Conservation (phyloP, 2,888 invertebrate genomes). For the Sthenelais limicola region DNA sequence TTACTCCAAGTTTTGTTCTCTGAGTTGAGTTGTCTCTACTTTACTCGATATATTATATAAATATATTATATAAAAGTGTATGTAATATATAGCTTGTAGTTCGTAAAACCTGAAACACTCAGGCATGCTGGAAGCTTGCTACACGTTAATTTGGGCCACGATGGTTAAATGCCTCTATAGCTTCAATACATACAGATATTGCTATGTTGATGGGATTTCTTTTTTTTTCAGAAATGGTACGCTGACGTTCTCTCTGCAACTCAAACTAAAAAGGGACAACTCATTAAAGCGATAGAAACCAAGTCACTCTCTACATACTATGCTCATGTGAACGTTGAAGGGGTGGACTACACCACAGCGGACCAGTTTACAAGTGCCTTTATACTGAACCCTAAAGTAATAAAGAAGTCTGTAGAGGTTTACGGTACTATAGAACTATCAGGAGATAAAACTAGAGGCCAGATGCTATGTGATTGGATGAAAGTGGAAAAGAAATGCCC, state of each 20-base stretch:
- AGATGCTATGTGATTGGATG: constrained; percentile 25
- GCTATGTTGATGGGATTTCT: no score
- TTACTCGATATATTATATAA: no score
- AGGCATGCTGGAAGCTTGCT: no score
- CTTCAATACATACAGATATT: no score
- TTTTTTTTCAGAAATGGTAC: constrained; percentile 34
- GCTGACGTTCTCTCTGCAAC: constrained; percentile 22
- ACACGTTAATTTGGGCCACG: no score
- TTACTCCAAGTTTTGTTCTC: no score
- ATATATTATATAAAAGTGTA: no score
- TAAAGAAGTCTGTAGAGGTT: not conserved
- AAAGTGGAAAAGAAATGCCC: not conserved
- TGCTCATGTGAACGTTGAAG: not conserved
- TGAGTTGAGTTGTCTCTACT: no score
- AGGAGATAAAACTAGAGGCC: not conserved
- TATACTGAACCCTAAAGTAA: constrained; percentile 2
- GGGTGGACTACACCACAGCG: constrained; percentile 23
- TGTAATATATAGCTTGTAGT: no score
- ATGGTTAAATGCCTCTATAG: no score
- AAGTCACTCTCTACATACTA: constrained; percentile 8
- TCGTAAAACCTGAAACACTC: no score
- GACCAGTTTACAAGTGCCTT: constrained; percentile 42
- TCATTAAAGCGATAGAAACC: constrained; percentile 24
- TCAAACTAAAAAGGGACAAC: constrained; percentile 10
- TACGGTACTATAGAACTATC: constrained; percentile 11